These are phyloP conservation scores for Hipposideros larvatus DNA, from an alignment of 2,797 vertebrate species.

Conservation along the genomic window DNA sequence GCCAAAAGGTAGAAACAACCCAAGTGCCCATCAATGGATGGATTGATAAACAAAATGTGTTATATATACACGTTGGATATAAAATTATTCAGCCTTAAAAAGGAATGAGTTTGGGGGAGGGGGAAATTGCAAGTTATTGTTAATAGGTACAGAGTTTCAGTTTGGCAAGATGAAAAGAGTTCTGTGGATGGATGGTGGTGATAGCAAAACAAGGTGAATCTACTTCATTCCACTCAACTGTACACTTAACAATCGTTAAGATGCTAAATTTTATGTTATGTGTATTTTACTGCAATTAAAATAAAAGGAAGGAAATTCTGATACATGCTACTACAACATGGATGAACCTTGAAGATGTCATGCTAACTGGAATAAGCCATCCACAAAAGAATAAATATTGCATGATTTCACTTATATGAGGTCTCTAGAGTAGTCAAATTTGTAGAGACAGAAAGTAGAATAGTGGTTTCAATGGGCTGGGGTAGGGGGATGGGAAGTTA, in stretches of 20 bases:
- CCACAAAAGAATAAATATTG: neutral
- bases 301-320: neutral
- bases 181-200: neutral
- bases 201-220: neutral
- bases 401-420: neutral
- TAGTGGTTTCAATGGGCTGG: neutral
- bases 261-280: neutral
- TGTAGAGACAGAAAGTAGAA: neutral
- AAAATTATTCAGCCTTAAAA: neutral
- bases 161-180: neutral
- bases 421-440: neutral
- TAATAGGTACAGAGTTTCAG: neutral
- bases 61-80: rapidly evolving
- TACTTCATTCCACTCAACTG: neutral
- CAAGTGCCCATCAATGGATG: neutral
- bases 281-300: neutral
- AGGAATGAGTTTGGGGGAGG: neutral
- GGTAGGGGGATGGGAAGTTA: neutral
- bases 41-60: neutral
- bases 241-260: neutral
- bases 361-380: neutral
- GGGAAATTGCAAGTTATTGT: neutral
- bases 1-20: neutral
- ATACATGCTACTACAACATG: neutral
- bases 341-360: neutral